phyloP scores from a whole-genome alignment of 1,140 invertebrate species.

The Hormaphis cornu region DNA sequence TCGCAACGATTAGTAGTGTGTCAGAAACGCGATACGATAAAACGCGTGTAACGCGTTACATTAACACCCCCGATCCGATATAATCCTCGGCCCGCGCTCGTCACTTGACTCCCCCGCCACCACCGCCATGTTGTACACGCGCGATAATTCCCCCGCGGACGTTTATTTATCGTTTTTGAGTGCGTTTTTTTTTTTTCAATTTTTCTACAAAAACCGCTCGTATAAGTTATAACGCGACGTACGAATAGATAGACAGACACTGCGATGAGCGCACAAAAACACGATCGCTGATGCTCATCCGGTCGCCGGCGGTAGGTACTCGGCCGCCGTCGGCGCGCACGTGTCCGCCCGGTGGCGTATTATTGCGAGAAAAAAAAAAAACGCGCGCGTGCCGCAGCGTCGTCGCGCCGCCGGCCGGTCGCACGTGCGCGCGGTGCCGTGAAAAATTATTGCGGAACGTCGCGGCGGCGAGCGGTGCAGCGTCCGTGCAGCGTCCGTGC shows the following conservation, averaged over 20 bases:
- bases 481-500: no score
- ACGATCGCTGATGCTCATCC: background rate
- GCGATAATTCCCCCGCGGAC: background rate
- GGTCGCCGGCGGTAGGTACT: background rate
- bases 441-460: constrained; percentile 2
- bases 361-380: background rate
- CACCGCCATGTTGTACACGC: background rate
- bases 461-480: background rate
- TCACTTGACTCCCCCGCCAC: background rate
- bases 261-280: background rate
- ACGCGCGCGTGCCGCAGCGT: background rate
- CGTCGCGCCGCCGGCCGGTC: background rate
- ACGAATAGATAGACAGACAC: no score
- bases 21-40: no score
- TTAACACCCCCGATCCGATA: background rate
- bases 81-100: background rate
- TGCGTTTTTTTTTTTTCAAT: background rate
- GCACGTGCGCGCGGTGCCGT: background rate
- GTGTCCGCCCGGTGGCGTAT: background rate
- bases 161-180: background rate
- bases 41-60: background rate
- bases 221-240: background rate
- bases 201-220: background rate
- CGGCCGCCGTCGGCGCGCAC: background rate
- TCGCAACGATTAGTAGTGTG: no score